phyloP scores from a whole-genome alignment of 2,113 vertebrate species.

The Toxotes jaculatrix region DNA sequence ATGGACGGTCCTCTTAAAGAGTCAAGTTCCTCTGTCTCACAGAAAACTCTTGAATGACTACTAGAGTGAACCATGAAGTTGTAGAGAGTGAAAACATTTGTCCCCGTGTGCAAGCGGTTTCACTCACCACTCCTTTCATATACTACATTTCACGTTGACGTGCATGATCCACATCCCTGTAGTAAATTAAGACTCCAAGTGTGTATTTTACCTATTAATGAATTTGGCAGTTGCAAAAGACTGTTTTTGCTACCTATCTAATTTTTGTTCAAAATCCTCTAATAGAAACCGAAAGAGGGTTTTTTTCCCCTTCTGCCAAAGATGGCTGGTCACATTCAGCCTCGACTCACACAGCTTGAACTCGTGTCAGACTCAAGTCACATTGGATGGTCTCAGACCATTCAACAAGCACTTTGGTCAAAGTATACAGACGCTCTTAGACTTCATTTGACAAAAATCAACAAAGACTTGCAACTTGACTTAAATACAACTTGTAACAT shows the following conservation, averaged over 20 bases:
- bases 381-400: too few relatives aligned
- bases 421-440: too few relatives aligned
- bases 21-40: slow-evolving; percentile 48
- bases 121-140: background rate
- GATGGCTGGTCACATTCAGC: background rate
- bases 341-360: background rate
- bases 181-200: background rate
- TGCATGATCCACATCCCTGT: background rate
- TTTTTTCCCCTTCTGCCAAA: background rate
- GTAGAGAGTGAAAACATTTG: slow-evolving; percentile 33
- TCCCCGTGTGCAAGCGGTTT: slow-evolving; percentile 17
- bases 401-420: too few relatives aligned
- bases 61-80: slow-evolving; percentile 36
- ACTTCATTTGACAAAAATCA: too few relatives aligned
- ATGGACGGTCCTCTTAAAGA: slow-evolving; percentile 46
- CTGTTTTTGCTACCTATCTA: too few relatives aligned
- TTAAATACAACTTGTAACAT: too few relatives aligned
- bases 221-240: too few relatives aligned
- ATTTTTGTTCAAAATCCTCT: too few relatives aligned
- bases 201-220: background rate
- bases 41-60: slow-evolving; percentile 57
- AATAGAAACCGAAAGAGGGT: too few relatives aligned
- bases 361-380: background rate
- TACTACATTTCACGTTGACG: background rate
- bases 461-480: too few relatives aligned